Conservation (phyloP, 2,888 invertebrate genomes). For the Cotesia congregata region DNA sequence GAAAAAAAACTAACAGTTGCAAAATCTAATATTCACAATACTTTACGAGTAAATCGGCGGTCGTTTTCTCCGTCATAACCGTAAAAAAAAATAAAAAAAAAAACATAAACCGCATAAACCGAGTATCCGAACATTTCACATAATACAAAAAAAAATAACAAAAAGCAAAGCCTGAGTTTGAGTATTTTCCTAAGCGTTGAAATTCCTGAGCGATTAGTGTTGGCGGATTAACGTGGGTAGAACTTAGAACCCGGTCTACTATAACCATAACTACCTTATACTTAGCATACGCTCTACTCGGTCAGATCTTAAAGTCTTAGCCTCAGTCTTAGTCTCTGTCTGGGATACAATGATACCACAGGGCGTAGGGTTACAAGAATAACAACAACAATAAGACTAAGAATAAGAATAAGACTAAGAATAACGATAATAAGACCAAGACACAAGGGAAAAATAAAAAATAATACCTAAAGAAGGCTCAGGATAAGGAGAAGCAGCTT, state of each 20-base stretch:
- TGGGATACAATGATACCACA: slow-evolving; percentile 10
- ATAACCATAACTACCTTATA: too few species aligned
- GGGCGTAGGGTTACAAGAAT: slow-evolving; percentile 20
- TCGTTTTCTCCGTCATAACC: neutral
- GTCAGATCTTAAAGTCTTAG: neutral
- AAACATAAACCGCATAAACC: neutral
- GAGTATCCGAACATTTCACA: neutral
- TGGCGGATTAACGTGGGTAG: slow-evolving; percentile 25
- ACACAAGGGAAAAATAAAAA: neutral
- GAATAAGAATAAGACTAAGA: slow-evolving; percentile 3
- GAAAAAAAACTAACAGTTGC: neutral
- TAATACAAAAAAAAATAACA: neutral
- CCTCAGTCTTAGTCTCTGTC: neutral
- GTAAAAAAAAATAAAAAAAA: neutral
- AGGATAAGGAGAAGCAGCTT: slow-evolving; percentile 12
- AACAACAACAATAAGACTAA: slow-evolving; percentile 12
- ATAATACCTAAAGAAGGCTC: neutral
- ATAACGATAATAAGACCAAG: slow-evolving; percentile 11
- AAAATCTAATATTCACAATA: neutral
- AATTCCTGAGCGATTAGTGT: slow-evolving; percentile 31
- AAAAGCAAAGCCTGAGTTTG: neutral
- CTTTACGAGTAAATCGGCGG: neutral
- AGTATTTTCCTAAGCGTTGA: slow-evolving; percentile 8
- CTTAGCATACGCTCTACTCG: too few species aligned
- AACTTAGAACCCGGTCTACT: neutral